phyloP scores from a whole-genome alignment of 2,888 invertebrate genomes.

The Patella pellucida region DNA sequence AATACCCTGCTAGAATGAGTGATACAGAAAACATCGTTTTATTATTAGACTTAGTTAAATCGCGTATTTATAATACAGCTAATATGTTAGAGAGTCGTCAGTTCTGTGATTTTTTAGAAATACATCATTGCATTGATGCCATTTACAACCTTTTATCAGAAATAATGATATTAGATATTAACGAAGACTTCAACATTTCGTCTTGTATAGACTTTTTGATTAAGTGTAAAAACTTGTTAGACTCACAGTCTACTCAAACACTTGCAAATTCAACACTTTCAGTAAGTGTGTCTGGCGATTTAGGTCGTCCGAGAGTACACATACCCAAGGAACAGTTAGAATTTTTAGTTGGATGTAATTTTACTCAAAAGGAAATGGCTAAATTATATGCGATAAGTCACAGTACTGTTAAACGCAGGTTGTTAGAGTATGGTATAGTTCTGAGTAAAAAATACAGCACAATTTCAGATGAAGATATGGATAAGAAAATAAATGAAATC shows the following conservation, averaged over 20 bases:
- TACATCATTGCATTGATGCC: too few relatives aligned
- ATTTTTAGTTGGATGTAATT: neutral
- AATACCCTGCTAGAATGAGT: too few relatives aligned
- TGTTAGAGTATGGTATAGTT: neutral
- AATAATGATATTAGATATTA: too few relatives aligned
- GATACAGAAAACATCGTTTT: too few relatives aligned
- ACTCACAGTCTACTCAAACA: too few relatives aligned
- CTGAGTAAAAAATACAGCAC: neutral
- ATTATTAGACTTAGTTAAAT: too few relatives aligned
- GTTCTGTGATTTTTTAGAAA: too few relatives aligned
- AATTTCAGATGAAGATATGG: conserved; percentile 4
- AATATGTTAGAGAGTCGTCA: too few relatives aligned
- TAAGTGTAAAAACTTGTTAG: conserved; percentile 2
- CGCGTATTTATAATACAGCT: too few relatives aligned
- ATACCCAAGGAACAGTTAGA: neutral
- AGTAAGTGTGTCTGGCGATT: neutral
- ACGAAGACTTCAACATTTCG: too few relatives aligned
- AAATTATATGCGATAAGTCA: neutral
- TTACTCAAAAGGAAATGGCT: neutral
- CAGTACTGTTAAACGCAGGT: conserved; percentile 1
- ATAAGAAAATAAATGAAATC: neutral
- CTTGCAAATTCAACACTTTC: neutral
- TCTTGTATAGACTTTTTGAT: too few relatives aligned
- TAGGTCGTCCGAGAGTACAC: conserved; percentile 2
- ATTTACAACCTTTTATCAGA: too few relatives aligned